Evolutionary conservation across 2,797 vertebrate species (phyloP).

Genomic region (Valencia hispanica): DNA sequence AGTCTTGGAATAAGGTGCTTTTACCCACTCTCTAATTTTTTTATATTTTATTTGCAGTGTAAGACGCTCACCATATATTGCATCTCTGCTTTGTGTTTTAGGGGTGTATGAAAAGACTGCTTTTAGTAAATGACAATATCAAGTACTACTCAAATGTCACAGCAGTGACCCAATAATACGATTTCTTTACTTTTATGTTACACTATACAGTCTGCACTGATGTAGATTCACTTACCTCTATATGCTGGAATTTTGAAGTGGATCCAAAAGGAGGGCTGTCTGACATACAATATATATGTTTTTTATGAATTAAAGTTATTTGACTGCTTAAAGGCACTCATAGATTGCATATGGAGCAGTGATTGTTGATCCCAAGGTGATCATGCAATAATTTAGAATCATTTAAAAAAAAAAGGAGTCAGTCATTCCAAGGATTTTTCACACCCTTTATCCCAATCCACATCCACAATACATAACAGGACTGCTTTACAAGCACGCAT

Average conservation of each 20-base stretch:
- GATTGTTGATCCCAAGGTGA: too few species aligned
- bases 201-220: too few species aligned
- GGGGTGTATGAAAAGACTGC: background rate
- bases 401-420: background rate
- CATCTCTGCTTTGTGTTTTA: background rate
- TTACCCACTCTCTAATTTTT: background rate
- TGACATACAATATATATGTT: too few species aligned
- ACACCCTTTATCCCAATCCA: background rate
- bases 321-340: too few species aligned
- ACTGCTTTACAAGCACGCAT: too few species aligned
- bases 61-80: background rate
- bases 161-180: background rate
- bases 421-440: background rate
- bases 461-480: background rate
- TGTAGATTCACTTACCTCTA: too few species aligned
- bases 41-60: background rate
- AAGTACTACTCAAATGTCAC: background rate
- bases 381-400: background rate
- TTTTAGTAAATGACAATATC: background rate
- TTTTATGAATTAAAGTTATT: too few species aligned
- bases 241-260: too few species aligned
- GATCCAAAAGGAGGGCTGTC: too few species aligned
- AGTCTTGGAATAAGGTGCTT: background rate
- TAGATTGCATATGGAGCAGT: too few species aligned
- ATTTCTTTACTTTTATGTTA: too few species aligned